These are phyloP conservation scores for Falco cherrug DNA, from an alignment of 2,797 vertebrate genomes.

Conservation along the genomic window DNA sequence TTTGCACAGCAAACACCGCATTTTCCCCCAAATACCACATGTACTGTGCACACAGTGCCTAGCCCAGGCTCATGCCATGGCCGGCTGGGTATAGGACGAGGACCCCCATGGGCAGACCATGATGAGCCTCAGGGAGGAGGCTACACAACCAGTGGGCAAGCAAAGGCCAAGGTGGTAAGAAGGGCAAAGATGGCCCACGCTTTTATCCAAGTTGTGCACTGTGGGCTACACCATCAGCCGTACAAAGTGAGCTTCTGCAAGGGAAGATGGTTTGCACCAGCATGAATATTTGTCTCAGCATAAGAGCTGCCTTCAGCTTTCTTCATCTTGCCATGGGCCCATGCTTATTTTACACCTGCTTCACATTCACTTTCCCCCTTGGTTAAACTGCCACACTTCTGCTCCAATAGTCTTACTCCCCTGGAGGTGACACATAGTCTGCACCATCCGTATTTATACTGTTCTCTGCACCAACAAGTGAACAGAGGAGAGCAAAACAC, in stretches of 20 bases:
- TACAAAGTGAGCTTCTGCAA: background rate
- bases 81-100: too few relatives aligned
- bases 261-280: background rate
- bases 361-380: background rate
- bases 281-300: background rate
- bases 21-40: too few relatives aligned
- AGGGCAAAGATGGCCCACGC: background rate
- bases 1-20: background rate
- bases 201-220: background rate
- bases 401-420: background rate
- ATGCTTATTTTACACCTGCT: background rate
- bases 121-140: rapidly evolving
- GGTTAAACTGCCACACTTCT: background rate
- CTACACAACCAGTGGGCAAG: background rate
- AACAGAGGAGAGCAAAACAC: background rate
- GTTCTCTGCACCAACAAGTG: background rate
- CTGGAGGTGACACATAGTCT: background rate
- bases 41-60: rapidly evolving
- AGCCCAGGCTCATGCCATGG: background rate
- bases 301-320: background rate
- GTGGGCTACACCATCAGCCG: background rate
- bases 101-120: rapidly evolving
- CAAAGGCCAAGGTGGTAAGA: background rate
- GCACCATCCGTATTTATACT: too few relatives aligned
- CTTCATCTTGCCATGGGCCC: background rate